These are phyloP conservation scores for Zaprionus lineosus DNA, from an alignment of 2,888 invertebrate species.

Conservation along the genomic window DNA sequence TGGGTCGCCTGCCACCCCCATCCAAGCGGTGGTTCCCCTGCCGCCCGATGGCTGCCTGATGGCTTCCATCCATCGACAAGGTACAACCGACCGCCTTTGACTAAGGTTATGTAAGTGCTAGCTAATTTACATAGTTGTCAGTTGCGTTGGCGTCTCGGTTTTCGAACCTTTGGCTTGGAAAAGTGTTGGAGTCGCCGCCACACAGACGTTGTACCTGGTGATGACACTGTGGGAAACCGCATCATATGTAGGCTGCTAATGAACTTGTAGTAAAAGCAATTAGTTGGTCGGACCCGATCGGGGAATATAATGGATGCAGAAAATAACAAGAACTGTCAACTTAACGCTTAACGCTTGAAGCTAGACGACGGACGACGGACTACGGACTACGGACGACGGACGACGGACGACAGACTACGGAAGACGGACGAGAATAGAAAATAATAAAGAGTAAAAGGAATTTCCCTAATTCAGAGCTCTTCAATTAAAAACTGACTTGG, in stretches of 20 bases:
- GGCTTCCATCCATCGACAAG: neutral
- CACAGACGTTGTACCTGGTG: conserved; percentile 35
- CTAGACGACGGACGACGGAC: no score
- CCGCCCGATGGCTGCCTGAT: neutral
- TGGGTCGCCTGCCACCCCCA: neutral
- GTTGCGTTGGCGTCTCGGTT: conserved; percentile 66
- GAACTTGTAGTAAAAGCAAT: conserved; percentile 68
- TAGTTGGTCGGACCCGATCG: no score
- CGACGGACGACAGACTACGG: no score
- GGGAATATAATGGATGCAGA: no score
- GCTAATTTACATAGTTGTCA: conserved; percentile 70
- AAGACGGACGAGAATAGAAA: no score
- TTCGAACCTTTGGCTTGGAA: conserved; percentile 62
- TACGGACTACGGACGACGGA: no score
- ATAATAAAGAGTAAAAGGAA: no score
- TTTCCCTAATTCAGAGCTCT: no score
- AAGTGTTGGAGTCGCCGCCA: conserved; percentile 51
- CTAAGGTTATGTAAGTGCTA: conserved; percentile 56
- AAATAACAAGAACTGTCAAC: no score
- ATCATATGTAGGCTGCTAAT: conserved; percentile 70
- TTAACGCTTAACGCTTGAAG: no score
- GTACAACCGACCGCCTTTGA: conserved; percentile 15
- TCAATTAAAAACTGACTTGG: no score
- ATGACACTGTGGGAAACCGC: conserved; percentile 73
- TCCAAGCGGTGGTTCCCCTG: neutral